phyloP scores from a whole-genome alignment of 2,113 vertebrate genomes.

The Cariama cristata region DNA sequence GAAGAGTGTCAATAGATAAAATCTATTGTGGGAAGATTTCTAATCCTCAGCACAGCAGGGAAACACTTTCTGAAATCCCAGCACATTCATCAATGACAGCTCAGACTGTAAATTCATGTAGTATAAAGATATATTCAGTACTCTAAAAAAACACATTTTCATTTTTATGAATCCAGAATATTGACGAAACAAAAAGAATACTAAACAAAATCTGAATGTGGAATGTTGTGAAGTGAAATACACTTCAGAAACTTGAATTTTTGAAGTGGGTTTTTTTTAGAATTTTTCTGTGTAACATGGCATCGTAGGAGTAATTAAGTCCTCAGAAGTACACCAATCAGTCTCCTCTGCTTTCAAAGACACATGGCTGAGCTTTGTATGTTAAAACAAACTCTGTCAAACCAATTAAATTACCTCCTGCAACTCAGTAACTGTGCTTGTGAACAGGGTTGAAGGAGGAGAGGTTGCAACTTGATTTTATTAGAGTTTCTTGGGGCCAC shows the following conservation, averaged over 20 bases:
- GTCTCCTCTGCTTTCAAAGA: background rate
- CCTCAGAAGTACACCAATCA: background rate
- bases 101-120: slow-evolving; percentile 11
- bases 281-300: background rate
- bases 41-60: slow-evolving; percentile 26
- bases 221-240: background rate
- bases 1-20: slow-evolving; percentile 41
- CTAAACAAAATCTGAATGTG: background rate
- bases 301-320: background rate
- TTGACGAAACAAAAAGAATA: background rate
- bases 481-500: background rate
- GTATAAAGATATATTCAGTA: background rate
- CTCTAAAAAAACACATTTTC: background rate
- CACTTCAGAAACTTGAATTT: background rate
- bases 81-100: background rate
- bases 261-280: background rate
- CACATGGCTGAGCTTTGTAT: background rate
- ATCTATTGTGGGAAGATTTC: slow-evolving; percentile 26
- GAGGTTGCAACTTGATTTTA: background rate
- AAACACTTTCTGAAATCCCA: slow-evolving; percentile 34
- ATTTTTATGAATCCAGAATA: background rate
- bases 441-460: background rate
- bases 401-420: background rate
- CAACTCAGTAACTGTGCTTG: background rate
- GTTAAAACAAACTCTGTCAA: background rate